A percentile compares a stretch with the other conserved stretches of the same genome.
These are phyloP conservation scores for mouse (Mus musculus) DNA, from an alignment of 2,113 vertebrate genomes.

Conservation along the genomic window GRCm39 chr11:28574501-28575000, in stretches of 20 bases:
- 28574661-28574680: too few species aligned
- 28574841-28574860: background rate
- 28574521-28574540: background rate
- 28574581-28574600: background rate
- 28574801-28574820: background rate
- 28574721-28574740: too few species aligned
- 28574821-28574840: background rate
- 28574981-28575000: background rate
- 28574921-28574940: background rate
- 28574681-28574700: too few species aligned
- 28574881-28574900: background rate
- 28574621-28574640: too few species aligned
- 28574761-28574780: background rate
- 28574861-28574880: background rate
- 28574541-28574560: background rate
- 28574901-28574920: background rate
- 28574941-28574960: background rate
- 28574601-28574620: too few species aligned
- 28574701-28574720: too few species aligned
- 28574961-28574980: conserved; percentile 17
- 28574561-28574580: background rate
- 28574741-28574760: background rate
- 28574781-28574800: background rate
- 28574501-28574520: background rate
- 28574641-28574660: too few species aligned